phyloP scores from a whole-genome alignment of 2,113 vertebrate species.

The Tragelaphus strepsiceros region DNA sequence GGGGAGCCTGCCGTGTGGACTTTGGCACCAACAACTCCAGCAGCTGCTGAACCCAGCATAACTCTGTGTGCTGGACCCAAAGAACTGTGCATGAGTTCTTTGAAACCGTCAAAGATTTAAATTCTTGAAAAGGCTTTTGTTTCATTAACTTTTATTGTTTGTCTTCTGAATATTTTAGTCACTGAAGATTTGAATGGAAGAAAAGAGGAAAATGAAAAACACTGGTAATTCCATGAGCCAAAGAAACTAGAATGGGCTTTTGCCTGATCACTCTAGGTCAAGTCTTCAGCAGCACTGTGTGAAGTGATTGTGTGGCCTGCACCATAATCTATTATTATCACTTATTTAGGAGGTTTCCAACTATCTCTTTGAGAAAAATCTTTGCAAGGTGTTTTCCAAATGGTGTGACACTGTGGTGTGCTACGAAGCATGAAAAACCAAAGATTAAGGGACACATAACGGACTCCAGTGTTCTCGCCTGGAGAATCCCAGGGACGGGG shows the following conservation, averaged over 20 bases:
- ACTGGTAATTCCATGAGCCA: fast-evolving
- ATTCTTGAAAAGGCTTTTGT: not conserved
- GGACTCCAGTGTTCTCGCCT: not conserved
- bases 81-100: not conserved
- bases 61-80: not conserved
- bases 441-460: not conserved
- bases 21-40: not conserved
- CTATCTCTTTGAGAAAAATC: not conserved
- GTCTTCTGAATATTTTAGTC: not conserved
- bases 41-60: not conserved
- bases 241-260: fast-evolving
- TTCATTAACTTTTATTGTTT: not conserved
- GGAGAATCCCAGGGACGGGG: not conserved
- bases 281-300: not conserved
- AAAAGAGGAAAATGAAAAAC: not conserved
- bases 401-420: not conserved
- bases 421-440: not conserved
- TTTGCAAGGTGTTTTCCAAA: not conserved
- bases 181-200: not conserved
- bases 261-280: not conserved
- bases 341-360: not conserved
- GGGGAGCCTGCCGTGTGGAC: not conserved
- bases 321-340: not conserved
- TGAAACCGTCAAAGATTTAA: not conserved
- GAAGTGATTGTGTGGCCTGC: not conserved